Evolutionary conservation across 2,113 vertebrate species (phyloP), one percentile per base, ranked within the genome.

Genomic region (Patagioenas fasciata): DNA sequence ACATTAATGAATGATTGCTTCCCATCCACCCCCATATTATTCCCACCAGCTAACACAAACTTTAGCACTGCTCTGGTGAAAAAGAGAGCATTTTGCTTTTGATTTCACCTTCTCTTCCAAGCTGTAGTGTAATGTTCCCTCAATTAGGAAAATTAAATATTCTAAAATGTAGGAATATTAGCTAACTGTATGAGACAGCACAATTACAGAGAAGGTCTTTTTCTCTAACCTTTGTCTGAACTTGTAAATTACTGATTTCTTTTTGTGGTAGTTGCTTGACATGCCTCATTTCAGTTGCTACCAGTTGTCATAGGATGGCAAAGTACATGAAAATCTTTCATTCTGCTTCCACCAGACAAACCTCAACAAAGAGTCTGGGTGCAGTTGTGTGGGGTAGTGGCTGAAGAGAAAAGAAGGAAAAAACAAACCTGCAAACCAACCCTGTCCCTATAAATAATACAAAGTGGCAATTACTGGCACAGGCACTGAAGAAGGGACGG

Each of bases 181-280:
- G 54, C 62, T 69, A 83, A 81, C 19, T 87, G 60, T 53, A 47
- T 31, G 70, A 84, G 61, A 78, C 60, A 50, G 53, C 47, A 84
- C 51, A 72, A 88, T 80, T 74, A 85, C 13, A 88, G 53, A 78
- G 70, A 58, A 69, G 44, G 48, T n/a, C 50, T 89, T 34, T 78
- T 65, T 90, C 69, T 93, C 69, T 92, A 94, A 96, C 79, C 57
- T 95, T 86, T 77, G 82, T 29, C 84, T 90, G 88, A 96, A 96
- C 92, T 89, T 95, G 50, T 54, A 96, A 95, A 95, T 62, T 82
- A 95, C 40, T 58, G 66, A 91, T 85, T 95, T 92, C 62, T 93
- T 83, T 94, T 85, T 95, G 90, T 73, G 85, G 79, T 88, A 94
- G 66, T 56, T 93, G 47, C 62, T 84, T 92, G 62, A 89, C 78